Percentiles rank a stretch among this genome's conserved stretches.
Conservation (phyloP, 2,113 vertebrate species). For the Dryoscopus gambensis region DNA sequence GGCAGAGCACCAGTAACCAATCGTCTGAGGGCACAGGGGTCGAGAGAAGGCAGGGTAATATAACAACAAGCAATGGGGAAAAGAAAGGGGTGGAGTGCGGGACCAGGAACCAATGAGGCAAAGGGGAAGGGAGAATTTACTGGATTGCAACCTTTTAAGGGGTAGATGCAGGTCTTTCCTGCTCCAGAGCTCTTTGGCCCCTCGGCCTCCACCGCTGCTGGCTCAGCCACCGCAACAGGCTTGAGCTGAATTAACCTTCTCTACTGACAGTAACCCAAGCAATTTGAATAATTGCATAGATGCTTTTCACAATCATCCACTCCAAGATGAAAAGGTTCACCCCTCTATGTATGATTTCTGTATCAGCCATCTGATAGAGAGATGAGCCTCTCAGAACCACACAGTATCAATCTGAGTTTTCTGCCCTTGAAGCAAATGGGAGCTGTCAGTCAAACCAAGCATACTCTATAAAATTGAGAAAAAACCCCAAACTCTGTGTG, state of each 20-base stretch:
- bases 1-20: no score
- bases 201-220: no score
- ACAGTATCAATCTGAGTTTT: background rate
- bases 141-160: no score
- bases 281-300: background rate
- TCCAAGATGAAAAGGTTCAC: background rate
- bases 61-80: no score
- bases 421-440: background rate
- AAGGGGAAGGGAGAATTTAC: no score
- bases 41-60: no score
- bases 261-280: background rate
- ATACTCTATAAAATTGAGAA: background rate
- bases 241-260: background rate
- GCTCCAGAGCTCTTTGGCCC: no score
- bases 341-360: background rate
- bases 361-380: background rate
- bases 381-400: background rate
- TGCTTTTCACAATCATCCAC: background rate
- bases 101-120: no score
- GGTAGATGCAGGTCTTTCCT: no score
- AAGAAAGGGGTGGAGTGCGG: no score
- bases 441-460: background rate
- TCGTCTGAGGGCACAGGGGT: no score
- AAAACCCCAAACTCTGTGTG: background rate
- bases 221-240: no score